phyloP scores from a whole-genome alignment of 1,140 invertebrate species.

The Neodiprion virginianus region DNA sequence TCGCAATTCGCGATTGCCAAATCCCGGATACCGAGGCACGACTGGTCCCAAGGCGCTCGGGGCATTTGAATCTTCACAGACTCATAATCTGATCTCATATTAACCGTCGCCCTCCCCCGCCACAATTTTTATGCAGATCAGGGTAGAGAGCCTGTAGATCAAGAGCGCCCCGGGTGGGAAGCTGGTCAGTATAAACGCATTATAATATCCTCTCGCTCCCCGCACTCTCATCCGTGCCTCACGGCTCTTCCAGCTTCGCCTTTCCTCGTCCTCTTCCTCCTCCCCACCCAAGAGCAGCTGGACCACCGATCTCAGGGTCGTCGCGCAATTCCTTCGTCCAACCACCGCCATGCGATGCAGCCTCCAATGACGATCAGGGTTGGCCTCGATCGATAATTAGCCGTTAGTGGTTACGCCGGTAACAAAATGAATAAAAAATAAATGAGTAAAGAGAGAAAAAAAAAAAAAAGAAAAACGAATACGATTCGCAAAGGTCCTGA shows the following conservation, averaged over 20 bases:
- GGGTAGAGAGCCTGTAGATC: slow-evolving; percentile 24
- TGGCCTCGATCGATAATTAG: too few species aligned
- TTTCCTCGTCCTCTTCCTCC: slow-evolving; percentile 43
- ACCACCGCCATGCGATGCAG: not conserved
- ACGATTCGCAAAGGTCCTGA: too few species aligned
- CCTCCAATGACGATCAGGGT: too few species aligned
- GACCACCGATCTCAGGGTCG: slow-evolving; percentile 35
- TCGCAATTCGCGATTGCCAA: too few species aligned
- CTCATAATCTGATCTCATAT: slow-evolving; percentile 61
- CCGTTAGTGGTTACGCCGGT: too few species aligned
- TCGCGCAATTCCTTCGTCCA: not conserved
- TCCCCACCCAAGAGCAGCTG: slow-evolving; percentile 51
- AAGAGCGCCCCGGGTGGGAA: slow-evolving; percentile 55
- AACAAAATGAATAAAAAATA: too few species aligned
- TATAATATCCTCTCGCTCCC: slow-evolving; percentile 47
- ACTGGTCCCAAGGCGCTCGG: slow-evolving; percentile 7
- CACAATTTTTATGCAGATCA: slow-evolving; percentile 60
- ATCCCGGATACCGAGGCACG: too few species aligned
- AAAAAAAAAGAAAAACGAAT: too few species aligned
- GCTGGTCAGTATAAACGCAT: slow-evolving; percentile 57
- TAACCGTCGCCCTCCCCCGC: slow-evolving; percentile 44
- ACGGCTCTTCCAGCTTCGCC: not conserved
- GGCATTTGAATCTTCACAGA: slow-evolving; percentile 48
- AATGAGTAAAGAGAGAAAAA: too few species aligned
- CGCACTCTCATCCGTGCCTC: not conserved